These are phyloP conservation scores for Macrophya alboannulata DNA, from an alignment of 2,888 invertebrate species.

Conservation along the genomic window DNA sequence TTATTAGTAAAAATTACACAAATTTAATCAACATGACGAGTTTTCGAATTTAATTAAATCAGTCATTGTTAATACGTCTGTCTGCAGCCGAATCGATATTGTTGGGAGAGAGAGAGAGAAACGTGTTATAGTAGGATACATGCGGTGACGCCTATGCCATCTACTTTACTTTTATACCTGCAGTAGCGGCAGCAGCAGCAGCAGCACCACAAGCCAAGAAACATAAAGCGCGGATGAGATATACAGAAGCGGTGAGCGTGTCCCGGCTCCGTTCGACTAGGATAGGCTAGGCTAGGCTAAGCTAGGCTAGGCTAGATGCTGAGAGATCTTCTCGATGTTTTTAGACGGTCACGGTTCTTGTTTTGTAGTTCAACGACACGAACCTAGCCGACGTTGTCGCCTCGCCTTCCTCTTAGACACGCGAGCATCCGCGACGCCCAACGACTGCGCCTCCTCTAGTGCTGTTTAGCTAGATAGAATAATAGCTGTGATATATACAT, in stretches of 20 bases:
- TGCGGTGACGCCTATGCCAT: not conserved
- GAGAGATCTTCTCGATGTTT: conserved; percentile 64
- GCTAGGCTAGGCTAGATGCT: conserved; percentile 51
- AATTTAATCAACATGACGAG: not conserved
- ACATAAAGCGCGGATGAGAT: conserved; percentile 15
- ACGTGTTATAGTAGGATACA: not conserved
- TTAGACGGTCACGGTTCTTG: conserved; percentile 68
- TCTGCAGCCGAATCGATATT: not conserved
- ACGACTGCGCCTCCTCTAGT: conserved; percentile 26
- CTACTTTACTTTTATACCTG: conserved; percentile 10
- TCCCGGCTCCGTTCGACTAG: conserved; percentile 48
- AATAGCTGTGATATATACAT: not conserved
- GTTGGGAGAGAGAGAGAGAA: conserved; percentile 2
- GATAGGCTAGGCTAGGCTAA: conserved; percentile 50
- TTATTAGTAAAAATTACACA: not conserved
- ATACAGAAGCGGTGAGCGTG: conserved; percentile 40
- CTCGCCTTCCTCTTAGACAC: conserved; percentile 28
- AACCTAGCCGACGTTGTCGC: conserved; percentile 58
- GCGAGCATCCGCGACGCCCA: conserved; percentile 24
- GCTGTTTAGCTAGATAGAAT: not conserved
- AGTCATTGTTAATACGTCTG: not conserved
- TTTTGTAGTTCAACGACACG: conserved; percentile 72
- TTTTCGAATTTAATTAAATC: not conserved
- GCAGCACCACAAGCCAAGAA: conserved; percentile 25
- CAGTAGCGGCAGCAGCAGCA: not conserved